These are phyloP conservation scores for Siniperca chuatsi DNA, from an alignment of 2,113 vertebrate genomes.

Conservation along the genomic window DNA sequence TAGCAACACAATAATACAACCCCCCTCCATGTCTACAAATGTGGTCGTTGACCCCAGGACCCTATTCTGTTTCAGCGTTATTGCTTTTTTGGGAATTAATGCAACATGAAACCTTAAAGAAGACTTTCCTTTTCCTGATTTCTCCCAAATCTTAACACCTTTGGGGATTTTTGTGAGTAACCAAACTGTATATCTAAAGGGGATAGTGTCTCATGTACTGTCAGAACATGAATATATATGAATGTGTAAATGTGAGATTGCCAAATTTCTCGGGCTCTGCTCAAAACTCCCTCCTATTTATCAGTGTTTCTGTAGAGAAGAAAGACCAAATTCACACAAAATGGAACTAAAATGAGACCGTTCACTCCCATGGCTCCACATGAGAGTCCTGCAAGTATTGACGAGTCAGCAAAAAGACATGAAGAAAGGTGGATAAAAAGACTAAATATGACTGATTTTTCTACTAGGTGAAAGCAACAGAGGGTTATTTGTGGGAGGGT, in stretches of 20 bases:
- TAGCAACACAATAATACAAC: constrained; percentile 68
- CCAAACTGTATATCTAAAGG: constrained; percentile 26
- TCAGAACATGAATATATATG: constrained; percentile 5
- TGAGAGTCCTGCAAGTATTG: constrained; percentile 8
- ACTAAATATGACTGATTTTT: constrained; percentile 35
- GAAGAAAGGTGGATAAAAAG: background rate
- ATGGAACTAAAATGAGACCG: constrained; percentile 12
- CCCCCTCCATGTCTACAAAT: constrained; percentile 27
- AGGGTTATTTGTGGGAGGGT: constrained; percentile 1
- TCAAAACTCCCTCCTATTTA: constrained; percentile 43
- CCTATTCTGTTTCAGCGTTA: constrained; percentile 34
- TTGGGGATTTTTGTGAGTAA: constrained; percentile 27
- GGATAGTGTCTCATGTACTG: constrained; percentile 12
- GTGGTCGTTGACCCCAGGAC: constrained; percentile 37
- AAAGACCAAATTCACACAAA: constrained; percentile 6
- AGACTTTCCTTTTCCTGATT: constrained; percentile 22
- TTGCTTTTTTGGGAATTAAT: constrained; percentile 41
- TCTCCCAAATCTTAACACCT: constrained; percentile 8
- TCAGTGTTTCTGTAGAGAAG: constrained; percentile 20
- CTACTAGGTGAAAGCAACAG: background rate
- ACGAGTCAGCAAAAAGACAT: constrained; percentile 39
- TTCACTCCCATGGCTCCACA: constrained; percentile 1
- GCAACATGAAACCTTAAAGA: constrained; percentile 42
- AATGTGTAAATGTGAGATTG: constrained; percentile 16
- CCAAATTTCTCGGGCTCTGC: constrained; percentile 43